Conservation (phyloP, 2,888 invertebrate genomes). For the Margaritifera margaritifera region DNA sequence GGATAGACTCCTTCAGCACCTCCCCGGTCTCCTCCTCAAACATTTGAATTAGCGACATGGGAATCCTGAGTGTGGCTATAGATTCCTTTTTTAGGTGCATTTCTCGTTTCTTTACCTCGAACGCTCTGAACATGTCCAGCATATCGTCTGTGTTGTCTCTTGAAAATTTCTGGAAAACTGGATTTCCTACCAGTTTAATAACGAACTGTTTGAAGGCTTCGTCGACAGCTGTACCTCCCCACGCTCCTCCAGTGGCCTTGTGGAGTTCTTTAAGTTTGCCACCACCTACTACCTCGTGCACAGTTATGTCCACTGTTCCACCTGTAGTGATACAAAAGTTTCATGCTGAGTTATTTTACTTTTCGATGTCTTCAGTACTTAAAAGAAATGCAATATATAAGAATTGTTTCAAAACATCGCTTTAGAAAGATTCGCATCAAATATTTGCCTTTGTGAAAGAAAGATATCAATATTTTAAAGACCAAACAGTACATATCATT, state of each 20-base stretch:
- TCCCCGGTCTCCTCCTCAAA: too few species aligned
- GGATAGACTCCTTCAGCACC: too few species aligned
- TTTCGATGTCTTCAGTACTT: too few species aligned
- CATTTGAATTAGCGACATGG: too few species aligned
- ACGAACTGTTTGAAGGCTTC: constrained; percentile 6
- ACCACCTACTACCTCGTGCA: constrained; percentile 73
- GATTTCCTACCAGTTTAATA: constrained; percentile 1
- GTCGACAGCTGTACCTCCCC: constrained; percentile 43
- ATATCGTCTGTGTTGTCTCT: constrained; percentile 1
- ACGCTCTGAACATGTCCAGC: constrained; percentile 9
- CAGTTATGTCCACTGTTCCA: constrained; percentile 76
- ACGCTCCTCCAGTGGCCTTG: constrained; percentile 75
- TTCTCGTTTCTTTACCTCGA: constrained; percentile 10
- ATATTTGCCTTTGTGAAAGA: too few species aligned
- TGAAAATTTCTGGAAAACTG: background rate
- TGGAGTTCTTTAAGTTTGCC: constrained; percentile 74
- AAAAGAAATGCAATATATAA: too few species aligned
- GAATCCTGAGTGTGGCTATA: background rate
- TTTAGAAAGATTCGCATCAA: too few species aligned
- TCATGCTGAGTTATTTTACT: too few species aligned
- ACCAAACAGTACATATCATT: too few species aligned
- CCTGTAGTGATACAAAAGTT: constrained; percentile 52
- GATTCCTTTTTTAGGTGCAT: background rate
- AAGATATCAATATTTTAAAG: too few species aligned
- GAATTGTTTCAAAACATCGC: too few species aligned